Evolutionary conservation across 1,140 invertebrate genomes (phyloP), one percentile per base, ranked within the genome.

Genomic region (Drosophila auraria): DNA sequence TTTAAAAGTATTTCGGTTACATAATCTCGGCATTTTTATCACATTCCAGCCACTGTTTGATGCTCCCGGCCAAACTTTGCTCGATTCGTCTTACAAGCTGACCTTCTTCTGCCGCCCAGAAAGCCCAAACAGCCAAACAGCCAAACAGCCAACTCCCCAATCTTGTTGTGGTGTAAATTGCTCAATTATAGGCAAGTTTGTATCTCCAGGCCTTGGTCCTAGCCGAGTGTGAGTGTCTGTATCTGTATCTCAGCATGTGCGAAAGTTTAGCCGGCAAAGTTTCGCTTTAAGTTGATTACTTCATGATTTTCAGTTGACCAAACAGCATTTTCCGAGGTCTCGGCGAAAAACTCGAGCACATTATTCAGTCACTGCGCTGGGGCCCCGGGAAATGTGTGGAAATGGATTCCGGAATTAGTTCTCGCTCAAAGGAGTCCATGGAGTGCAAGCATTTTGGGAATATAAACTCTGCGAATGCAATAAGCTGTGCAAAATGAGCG

Each of bases 1-100:
- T 82, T 89, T 83, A 75, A 87, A 89, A 89, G 86, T 89, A 89
- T 89, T 89, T 89, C 86, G 82, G 86, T 90, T 89, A 89, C 66
- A 89, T 90, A 89, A 89, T 86, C 87, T 89, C 59, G 78, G 70
- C 78, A 90, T 84, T 89, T 89, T 89, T 83, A 87, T 86, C 83
- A 74, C 83, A 87, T 87, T 87, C 83, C 83, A 70, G 78, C 72
- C 78, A 78, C 78, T 78, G 74, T 87, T 75, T 87, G 82, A 82
- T 87, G 79, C 54, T 69, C 58, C 56, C 20, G 54, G 70, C 54
- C 20, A 38, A 74, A 73, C 49, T 68, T 66, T 27, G 30, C 62
- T 27, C 27, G 33, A 56, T 56, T 53, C 72, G 61, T 63, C 61
- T 45, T 54, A 36, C 53, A 9, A 42, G 42, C 61, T 57, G 60